These are phyloP conservation scores for Panthera tigris DNA, from an alignment of 2,113 vertebrate species.

Conservation along the genomic window DNA sequence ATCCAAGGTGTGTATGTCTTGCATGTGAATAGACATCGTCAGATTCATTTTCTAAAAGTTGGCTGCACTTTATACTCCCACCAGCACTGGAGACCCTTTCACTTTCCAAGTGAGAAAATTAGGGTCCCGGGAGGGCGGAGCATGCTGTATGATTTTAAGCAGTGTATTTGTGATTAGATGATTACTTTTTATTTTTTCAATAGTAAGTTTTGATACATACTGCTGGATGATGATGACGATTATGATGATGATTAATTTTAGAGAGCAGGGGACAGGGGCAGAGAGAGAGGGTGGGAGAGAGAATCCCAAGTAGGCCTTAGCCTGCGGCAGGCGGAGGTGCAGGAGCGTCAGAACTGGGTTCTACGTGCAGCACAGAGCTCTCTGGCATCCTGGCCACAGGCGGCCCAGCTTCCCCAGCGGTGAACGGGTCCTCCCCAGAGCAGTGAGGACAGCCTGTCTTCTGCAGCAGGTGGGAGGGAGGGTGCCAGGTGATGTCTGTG, in stretches of 20 bases:
- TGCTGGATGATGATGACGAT: not conserved
- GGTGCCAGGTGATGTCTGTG: not conserved
- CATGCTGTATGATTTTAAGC: not conserved
- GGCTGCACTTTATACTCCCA: not conserved
- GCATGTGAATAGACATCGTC: not conserved
- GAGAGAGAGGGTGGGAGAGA: too few species aligned
- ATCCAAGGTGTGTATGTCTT: not conserved
- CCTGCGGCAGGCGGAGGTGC: not conserved
- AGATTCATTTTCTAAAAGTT: constrained; percentile 24
- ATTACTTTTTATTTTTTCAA: not conserved
- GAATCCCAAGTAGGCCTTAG: not conserved
- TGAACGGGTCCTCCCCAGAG: not conserved
- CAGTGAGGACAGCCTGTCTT: too few species aligned
- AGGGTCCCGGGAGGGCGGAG: not conserved
- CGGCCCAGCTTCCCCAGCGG: not conserved
- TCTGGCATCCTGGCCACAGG: too few species aligned
- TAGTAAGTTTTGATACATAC: not conserved
- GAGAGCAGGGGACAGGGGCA: too few species aligned
- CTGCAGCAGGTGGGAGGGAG: not conserved
- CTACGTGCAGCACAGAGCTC: not conserved
- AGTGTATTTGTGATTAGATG: not conserved
- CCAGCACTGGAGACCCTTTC: not conserved
- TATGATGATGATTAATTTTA: too few species aligned
- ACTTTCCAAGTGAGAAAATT: not conserved
- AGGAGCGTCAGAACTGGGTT: not conserved